phyloP scores from a whole-genome alignment of 2,888 invertebrate genomes.

The Poecilobothrus nobilitatus region DNA sequence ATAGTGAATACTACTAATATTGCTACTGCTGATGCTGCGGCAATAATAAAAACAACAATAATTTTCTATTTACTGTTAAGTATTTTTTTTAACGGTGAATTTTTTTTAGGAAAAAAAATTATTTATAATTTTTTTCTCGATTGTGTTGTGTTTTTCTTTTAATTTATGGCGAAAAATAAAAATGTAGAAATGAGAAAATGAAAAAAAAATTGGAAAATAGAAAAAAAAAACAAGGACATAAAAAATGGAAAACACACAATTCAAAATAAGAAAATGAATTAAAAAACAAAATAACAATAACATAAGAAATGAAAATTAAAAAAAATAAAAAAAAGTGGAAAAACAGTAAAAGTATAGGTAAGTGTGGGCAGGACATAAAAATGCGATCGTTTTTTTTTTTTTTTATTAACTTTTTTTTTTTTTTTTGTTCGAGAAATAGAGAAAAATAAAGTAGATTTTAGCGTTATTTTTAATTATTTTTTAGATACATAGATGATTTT shows the following conservation, averaged over 20 bases:
- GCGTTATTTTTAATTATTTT: constrained; percentile 2
- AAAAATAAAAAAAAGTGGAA: too few relatives aligned
- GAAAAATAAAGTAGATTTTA: background rate
- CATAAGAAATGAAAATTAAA: background rate
- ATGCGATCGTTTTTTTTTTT: background rate
- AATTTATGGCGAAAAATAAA: too few relatives aligned
- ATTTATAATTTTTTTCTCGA: too few relatives aligned
- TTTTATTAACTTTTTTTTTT: background rate
- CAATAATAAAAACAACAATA: too few relatives aligned
- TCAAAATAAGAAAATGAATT: background rate
- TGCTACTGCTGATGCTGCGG: too few relatives aligned
- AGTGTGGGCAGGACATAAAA: constrained; percentile 4
- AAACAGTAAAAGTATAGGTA: background rate
- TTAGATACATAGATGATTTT: constrained; percentile 1
- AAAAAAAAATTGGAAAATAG: background rate
- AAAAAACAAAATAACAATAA: background rate
- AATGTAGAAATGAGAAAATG: background rate
- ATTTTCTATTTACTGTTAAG: too few relatives aligned
- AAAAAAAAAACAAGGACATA: background rate
- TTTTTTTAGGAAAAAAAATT: too few relatives aligned
- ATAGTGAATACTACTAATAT: too few relatives aligned
- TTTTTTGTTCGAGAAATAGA: background rate
- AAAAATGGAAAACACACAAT: background rate
- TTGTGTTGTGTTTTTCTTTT: too few relatives aligned
- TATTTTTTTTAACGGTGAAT: too few relatives aligned